A percentile compares a stretch with the other conserved stretches of the same genome.
These are phyloP conservation scores for Solenodon paradoxus DNA, from an alignment of 2,113 vertebrate genomes.

Conservation along the genomic window DNA sequence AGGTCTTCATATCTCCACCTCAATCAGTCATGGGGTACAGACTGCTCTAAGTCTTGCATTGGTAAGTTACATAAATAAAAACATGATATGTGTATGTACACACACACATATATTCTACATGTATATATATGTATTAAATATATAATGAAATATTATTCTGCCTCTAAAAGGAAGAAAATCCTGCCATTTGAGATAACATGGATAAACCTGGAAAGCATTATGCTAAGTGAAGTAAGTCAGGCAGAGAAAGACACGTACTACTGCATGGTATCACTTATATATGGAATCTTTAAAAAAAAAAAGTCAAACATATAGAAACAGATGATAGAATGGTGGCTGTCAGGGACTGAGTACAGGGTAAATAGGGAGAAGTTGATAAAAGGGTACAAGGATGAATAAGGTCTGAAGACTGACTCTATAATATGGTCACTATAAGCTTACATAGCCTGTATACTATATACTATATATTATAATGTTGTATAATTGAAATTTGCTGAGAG, in stretches of 20 bases:
- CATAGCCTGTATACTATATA: no score
- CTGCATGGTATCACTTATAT: neutral
- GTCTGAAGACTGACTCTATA: neutral
- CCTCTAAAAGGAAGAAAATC: neutral
- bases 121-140: no score
- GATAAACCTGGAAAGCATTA: neutral
- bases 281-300: neutral
- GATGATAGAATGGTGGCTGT: neutral
- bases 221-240: neutral
- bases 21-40: no score
- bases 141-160: neutral
- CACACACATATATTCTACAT: no score
- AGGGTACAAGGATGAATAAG: neutral
- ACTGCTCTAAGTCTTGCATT: no score
- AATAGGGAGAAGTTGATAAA: neutral
- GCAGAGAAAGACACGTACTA: neutral
- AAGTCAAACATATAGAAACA: neutral
- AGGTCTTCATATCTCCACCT: no score
- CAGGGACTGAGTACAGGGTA: neutral
- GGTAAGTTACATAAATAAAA: no score
- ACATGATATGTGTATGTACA: no score
- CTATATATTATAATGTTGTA: neutral
- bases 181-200: neutral
- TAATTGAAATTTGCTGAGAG: neutral
- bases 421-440: neutral